A percentile compares a stretch with the other conserved stretches of the same genome.
These are phyloP conservation scores for Tetragnatha versicolor DNA, from an alignment of 1,140 invertebrate genomes.

Conservation along the genomic window DNA sequence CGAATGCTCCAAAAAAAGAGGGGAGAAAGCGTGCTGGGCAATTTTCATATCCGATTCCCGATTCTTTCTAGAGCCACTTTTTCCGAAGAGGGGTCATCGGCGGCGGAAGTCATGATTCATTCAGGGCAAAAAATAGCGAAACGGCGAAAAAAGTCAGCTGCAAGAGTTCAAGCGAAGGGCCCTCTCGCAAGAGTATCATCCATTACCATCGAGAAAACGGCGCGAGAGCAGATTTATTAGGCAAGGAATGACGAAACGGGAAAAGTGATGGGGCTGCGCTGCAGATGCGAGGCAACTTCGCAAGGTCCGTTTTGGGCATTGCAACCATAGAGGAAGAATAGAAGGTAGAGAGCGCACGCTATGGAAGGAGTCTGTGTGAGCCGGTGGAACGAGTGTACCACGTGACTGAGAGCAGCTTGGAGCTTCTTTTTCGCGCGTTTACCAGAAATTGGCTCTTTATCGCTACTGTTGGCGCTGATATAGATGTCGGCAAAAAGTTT, in stretches of 20 bases:
- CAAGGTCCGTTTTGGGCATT: too few species aligned
- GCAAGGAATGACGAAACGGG: neutral
- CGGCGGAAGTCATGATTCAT: slow-evolving; percentile 29
- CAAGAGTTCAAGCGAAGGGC: neutral
- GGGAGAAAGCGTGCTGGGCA: too few species aligned
- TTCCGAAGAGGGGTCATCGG: neutral
- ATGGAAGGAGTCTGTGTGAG: too few species aligned
- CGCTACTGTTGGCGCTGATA: too few species aligned
- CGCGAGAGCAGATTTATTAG: slow-evolving; percentile 23
- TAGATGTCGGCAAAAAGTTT: too few species aligned
- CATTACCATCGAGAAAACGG: slow-evolving; percentile 15
- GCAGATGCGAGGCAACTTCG: neutral
- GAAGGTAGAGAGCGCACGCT: too few species aligned
- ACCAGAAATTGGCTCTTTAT: too few species aligned
- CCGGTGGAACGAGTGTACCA: too few species aligned
- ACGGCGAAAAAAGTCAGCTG: neutral
- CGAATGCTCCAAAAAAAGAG: too few species aligned
- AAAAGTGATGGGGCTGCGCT: neutral
- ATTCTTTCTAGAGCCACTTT: neutral
- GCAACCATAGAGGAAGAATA: too few species aligned
- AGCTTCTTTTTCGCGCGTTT: too few species aligned
- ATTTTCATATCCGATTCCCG: neutral
- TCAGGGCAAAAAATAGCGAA: neutral
- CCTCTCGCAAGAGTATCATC: neutral
- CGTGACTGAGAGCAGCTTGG: too few species aligned